Evolutionary conservation across 2,113 vertebrate genomes (phyloP), one percentile per base, ranked within the genome.

Genomic region (Perca schrenkii): DNA sequence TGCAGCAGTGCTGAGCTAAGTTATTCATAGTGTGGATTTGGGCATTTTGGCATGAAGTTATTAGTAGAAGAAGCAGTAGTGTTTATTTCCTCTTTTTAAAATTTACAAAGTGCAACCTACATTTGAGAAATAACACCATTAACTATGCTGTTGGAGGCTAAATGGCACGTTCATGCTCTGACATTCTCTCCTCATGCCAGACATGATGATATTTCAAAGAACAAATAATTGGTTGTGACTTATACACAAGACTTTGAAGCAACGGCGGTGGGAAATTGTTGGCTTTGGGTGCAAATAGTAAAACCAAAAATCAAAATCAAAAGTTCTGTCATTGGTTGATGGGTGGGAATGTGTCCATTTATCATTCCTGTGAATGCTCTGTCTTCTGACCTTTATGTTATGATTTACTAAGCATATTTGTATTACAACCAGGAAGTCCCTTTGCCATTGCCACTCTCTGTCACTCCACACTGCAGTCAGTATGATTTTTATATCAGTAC

Each of bases 31-130:
- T 19, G 15, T 53, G 19, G 56, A 84, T 77, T 82, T 69, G 56
- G 77, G 64, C 68, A 78, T 28, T 80, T 89, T 61, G 75, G 71
- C 77, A 62, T 40, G 6, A 79, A 74, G 70, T 28, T 83, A 85
- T 85, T 77, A 86, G 71, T 12, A 22, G 40, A 12, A 71, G 40
- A 78, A 70, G 62, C 70, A 21, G 12, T 8, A 16, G 49, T 70
- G 14, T 62, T 82, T 66, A 6, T 68, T 80, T 71, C 52, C 0
- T 14, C 63, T 71, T 61, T 76, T 72, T 21, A 53, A 11, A 76
- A 69, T 87, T 22, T 43, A 81, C 79, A 72, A 68, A 61, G 58
- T 61, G 22, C 61, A 63, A 46, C 63, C 46, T 77, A 76, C 64
- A 74, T 82, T 67, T 77, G 47, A 78, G 43, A 66, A 74, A 62